Evolutionary conservation across 2,797 vertebrate species (phyloP).

Genomic region (Eulemur mongoz): DNA sequence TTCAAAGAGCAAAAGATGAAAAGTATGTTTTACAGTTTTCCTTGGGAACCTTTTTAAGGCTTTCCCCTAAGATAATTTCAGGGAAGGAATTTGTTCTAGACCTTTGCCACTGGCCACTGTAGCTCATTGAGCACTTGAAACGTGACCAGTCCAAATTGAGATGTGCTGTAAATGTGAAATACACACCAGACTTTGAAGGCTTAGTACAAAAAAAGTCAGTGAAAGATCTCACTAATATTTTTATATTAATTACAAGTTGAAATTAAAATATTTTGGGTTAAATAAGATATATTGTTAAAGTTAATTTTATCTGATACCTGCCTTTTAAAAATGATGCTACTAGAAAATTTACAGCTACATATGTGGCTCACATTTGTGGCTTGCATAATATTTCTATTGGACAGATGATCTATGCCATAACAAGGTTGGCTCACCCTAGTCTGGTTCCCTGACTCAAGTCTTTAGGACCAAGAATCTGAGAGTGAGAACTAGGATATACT

Average conservation of each 20-base stretch:
- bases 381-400: background rate
- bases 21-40: background rate
- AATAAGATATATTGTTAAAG: background rate
- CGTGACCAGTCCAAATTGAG: background rate
- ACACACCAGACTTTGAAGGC: background rate
- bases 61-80: background rate
- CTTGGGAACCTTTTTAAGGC: background rate
- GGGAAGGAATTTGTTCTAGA: background rate
- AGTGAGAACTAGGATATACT: background rate
- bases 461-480: background rate
- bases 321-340: conserved; percentile 2
- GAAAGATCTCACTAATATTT: conserved; percentile 35
- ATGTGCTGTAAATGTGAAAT: background rate
- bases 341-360: background rate
- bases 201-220: background rate
- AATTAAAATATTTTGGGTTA: conserved; percentile 16
- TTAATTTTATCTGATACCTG: background rate
- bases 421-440: background rate
- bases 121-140: background rate
- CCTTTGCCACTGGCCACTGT: background rate
- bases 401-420: background rate
- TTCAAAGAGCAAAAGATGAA: background rate
- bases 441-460: background rate
- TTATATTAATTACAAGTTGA: background rate
- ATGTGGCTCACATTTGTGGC: background rate